Conservation (phyloP, 1,140 invertebrate species). For the Zaprionus ornatus region DNA sequence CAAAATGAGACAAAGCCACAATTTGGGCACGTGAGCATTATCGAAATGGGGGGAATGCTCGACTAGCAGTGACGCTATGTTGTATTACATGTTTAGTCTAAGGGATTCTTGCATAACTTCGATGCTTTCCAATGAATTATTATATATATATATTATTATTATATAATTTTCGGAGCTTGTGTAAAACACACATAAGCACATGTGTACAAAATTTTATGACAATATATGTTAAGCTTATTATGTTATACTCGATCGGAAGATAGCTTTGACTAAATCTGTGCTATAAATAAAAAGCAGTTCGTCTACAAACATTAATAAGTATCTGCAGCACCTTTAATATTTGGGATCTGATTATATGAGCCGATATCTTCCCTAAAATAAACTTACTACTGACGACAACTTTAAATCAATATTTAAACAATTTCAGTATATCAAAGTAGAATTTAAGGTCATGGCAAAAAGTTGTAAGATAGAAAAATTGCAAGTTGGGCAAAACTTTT, state of each 20-base stretch:
- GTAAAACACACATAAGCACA: too few relatives aligned
- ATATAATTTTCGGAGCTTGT: not conserved
- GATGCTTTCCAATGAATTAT: not conserved
- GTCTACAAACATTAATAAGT: not conserved
- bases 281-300: not conserved
- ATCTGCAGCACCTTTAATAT: too few relatives aligned
- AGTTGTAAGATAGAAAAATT: constrained; percentile 35
- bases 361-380: not conserved
- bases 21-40: not conserved
- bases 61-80: not conserved
- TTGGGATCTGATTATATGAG: not conserved
- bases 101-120: not conserved
- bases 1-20: not conserved
- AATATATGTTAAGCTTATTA: not conserved
- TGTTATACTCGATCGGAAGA: too few relatives aligned
- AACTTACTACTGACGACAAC: not conserved
- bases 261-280: too few relatives aligned
- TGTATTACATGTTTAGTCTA: not conserved
- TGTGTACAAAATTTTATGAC: not conserved
- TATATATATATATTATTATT: not conserved
- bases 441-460: constrained; percentile 48
- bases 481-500: not conserved
- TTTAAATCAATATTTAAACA: constrained; percentile 59
- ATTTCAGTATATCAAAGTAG: constrained; percentile 57
- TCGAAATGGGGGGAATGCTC: not conserved